phyloP scores from a whole-genome alignment of 1,140 invertebrate species.

The Sycophila sp. region DNA sequence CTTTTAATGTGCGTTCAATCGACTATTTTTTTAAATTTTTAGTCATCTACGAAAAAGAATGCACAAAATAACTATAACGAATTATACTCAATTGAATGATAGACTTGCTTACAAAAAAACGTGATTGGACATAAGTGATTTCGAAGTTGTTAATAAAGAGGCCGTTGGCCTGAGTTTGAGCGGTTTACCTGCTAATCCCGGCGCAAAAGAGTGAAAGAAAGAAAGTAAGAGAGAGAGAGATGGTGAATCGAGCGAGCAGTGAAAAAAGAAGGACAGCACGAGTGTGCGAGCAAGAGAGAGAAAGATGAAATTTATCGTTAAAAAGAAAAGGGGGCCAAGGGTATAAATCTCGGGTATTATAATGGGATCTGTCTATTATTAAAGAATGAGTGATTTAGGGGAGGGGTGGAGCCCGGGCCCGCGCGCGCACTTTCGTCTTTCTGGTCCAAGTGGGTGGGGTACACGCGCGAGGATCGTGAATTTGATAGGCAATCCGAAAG shows the following conservation, averaged over 20 bases:
- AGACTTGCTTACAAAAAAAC: not conserved
- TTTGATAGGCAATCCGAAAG: slow-evolving; percentile 63
- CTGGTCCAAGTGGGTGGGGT: slow-evolving; percentile 57
- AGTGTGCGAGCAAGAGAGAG: slow-evolving; percentile 28
- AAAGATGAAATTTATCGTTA: slow-evolving; percentile 65
- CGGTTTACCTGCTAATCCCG: slow-evolving; percentile 53
- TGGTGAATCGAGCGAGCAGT: slow-evolving; percentile 21
- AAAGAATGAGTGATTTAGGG: slow-evolving; percentile 68
- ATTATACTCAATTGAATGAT: no score
- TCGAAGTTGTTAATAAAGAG: slow-evolving; percentile 46
- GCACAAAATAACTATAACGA: no score
- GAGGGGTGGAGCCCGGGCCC: slow-evolving; percentile 60
- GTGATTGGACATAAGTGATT: no score
- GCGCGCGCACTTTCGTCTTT: slow-evolving; percentile 20
- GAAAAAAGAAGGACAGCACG: slow-evolving; percentile 11
- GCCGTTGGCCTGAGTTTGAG: slow-evolving; percentile 42
- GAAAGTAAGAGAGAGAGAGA: slow-evolving; percentile 31
- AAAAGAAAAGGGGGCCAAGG: slow-evolving; percentile 64
- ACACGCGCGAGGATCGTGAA: slow-evolving; percentile 50
- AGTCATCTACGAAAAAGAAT: no score
- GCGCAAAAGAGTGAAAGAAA: slow-evolving; percentile 43
- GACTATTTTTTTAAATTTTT: no score
- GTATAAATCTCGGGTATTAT: slow-evolving; percentile 67
- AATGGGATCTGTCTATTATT: slow-evolving; percentile 69
- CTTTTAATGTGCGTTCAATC: no score